Percentiles rank a stretch among this genome's conserved stretches.
Conservation (phyloP, 2,113 vertebrate species). For the Phaethon lepturus region DNA sequence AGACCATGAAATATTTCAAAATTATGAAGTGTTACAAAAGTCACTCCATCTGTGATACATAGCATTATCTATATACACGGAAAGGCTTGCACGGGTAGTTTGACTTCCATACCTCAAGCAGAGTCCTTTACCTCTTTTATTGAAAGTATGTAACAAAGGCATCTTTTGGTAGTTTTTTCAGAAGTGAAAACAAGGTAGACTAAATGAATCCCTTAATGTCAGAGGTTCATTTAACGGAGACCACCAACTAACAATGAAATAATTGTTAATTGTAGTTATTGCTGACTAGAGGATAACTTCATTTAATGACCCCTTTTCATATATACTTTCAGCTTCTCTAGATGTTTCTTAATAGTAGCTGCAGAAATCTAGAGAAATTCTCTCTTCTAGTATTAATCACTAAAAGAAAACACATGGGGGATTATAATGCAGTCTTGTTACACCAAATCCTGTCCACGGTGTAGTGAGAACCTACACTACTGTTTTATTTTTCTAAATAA, state of each 20-base stretch:
- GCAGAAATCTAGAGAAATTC: background rate
- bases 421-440: background rate
- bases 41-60: background rate
- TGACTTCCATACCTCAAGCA: background rate
- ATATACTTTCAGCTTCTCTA: background rate
- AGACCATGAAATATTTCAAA: background rate
- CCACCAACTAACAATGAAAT: background rate
- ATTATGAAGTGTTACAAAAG: background rate
- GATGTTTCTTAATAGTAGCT: background rate
- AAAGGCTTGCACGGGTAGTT: background rate
- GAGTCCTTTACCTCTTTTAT: background rate
- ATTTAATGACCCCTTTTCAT: background rate
- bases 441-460: accelerated
- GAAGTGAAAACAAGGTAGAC: background rate
- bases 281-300: background rate
- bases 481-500: background rate
- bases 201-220: background rate
- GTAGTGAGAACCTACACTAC: background rate
- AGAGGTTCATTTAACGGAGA: background rate
- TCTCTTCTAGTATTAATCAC: background rate
- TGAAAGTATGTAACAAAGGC: background rate
- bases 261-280: background rate
- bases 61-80: background rate
- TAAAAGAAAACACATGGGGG: background rate
- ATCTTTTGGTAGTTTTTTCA: background rate